These are phyloP conservation scores for Trichomalopsis sarcophagae DNA, from an alignment of 1,140 invertebrate genomes.

Conservation along the genomic window DNA sequence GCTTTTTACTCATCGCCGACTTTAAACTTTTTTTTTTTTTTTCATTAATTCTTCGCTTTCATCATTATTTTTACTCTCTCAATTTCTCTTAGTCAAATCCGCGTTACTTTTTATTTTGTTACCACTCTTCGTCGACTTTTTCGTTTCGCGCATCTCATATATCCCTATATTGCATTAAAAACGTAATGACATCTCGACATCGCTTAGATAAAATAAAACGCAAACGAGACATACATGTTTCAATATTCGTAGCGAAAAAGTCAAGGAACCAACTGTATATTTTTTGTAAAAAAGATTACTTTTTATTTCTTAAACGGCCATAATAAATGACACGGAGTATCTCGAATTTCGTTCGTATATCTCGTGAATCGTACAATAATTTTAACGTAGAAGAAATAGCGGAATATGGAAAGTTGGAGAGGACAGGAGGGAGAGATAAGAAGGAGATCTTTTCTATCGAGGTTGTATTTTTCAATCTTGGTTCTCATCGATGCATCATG, in stretches of 20 bases:
- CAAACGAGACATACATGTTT: constrained; percentile 46
- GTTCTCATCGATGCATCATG: constrained; percentile 54
- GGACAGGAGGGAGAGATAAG: constrained; percentile 24
- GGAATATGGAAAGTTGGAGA: constrained; percentile 10
- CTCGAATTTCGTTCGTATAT: constrained; percentile 35
- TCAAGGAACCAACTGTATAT: constrained; percentile 37
- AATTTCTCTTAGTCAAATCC: constrained; percentile 45
- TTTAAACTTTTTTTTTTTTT: constrained; percentile 41
- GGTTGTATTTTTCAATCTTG: constrained; percentile 54
- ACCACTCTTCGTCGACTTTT: constrained; percentile 51
- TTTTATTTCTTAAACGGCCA: constrained; percentile 26
- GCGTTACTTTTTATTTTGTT: constrained; percentile 51
- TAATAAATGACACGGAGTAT: constrained; percentile 34
- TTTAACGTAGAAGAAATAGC: constrained; percentile 39
- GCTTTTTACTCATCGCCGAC: constrained; percentile 57
- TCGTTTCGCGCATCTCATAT: constrained; percentile 56
- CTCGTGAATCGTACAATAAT: constrained; percentile 46
- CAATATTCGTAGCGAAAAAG: constrained; percentile 50
- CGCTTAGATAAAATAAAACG: constrained; percentile 53
- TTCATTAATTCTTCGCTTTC: constrained; percentile 42
- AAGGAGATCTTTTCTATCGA: constrained; percentile 50
- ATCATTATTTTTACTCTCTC: constrained; percentile 50
- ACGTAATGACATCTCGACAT: constrained; percentile 57
- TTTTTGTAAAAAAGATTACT: constrained; percentile 37
- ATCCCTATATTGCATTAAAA: constrained; percentile 59